A percentile compares a stretch with the other conserved stretches of the same genome.
Evolutionary conservation across 2,113 vertebrate species (phyloP).

Genomic region (Dromiciops gliroides): DNA sequence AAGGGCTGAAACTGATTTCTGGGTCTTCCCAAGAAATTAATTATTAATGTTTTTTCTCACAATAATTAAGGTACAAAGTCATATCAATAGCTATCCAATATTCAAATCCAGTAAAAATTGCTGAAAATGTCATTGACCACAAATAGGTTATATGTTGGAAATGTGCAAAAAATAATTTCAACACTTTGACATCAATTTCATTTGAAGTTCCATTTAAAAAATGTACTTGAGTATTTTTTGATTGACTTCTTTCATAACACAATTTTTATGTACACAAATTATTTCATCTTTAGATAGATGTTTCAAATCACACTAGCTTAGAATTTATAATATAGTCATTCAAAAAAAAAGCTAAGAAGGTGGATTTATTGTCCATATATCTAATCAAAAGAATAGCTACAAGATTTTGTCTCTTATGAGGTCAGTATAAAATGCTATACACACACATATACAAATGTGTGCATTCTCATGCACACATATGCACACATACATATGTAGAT

Average conservation of each 20-base stretch:
- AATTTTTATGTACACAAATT: not conserved
- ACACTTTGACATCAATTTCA: not conserved
- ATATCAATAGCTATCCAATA: not conserved
- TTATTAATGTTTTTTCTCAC: too few species aligned
- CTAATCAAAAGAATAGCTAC: not conserved
- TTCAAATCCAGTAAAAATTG: not conserved
- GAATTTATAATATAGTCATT: constrained; percentile 30
- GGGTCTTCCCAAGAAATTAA: too few species aligned
- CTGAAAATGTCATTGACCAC: not conserved
- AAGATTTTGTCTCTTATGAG: not conserved
- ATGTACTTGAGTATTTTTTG: not conserved
- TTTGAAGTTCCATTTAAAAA: not conserved
- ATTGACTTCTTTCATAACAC: not conserved
- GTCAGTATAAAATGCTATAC: not conserved
- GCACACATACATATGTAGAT: too few species aligned
- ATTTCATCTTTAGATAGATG: not conserved
- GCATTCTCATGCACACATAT: too few species aligned
- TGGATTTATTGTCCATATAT: not conserved
- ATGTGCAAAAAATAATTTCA: not conserved
- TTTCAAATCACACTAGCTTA: not conserved
- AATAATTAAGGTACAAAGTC: too few species aligned
- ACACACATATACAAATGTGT: too few species aligned
- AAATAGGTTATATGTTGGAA: not conserved
- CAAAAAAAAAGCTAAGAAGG: not conserved
- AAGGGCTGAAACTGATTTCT: too few species aligned